Conservation (phyloP, 2,797 vertebrate genomes). For the Enteromius anoplus region DNA sequence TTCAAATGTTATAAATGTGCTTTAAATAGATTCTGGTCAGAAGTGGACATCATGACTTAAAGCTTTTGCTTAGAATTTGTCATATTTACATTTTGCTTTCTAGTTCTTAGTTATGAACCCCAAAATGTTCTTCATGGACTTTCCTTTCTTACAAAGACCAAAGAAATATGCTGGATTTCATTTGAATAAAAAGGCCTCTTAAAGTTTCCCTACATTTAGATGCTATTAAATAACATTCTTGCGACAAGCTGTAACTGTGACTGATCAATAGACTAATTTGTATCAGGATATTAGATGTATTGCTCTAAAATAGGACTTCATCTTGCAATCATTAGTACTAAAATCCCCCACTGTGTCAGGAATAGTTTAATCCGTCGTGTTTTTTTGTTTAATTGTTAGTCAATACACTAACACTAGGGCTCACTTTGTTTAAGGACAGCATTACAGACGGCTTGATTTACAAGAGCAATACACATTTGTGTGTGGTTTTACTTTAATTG, state of each 20-base stretch:
- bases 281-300: constrained; percentile 19
- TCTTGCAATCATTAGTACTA: neutral
- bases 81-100: constrained; percentile 9
- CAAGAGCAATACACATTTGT: constrained; percentile 38
- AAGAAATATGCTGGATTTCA: neutral
- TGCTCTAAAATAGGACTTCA: constrained; percentile 23
- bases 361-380: constrained; percentile 7
- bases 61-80: constrained; percentile 26
- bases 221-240: constrained; percentile 4
- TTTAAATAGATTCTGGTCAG: constrained; percentile 69
- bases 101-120: neutral
- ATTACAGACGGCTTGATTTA: constrained; percentile 40
- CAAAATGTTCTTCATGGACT: neutral
- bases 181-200: neutral
- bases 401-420: neutral
- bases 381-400: neutral
- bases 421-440: constrained; percentile 21
- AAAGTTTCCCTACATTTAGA: neutral
- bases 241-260: neutral
- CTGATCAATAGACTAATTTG: constrained; percentile 17
- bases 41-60: constrained; percentile 51
- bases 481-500: constrained; percentile 48
- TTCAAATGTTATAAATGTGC: constrained; percentile 67
- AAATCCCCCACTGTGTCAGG: constrained; percentile 12
- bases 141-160: neutral